Evolutionary conservation across 2,888 invertebrate genomes (phyloP), one percentile per base, ranked within the genome.

Genomic region (Agrotis ipsilon): DNA sequence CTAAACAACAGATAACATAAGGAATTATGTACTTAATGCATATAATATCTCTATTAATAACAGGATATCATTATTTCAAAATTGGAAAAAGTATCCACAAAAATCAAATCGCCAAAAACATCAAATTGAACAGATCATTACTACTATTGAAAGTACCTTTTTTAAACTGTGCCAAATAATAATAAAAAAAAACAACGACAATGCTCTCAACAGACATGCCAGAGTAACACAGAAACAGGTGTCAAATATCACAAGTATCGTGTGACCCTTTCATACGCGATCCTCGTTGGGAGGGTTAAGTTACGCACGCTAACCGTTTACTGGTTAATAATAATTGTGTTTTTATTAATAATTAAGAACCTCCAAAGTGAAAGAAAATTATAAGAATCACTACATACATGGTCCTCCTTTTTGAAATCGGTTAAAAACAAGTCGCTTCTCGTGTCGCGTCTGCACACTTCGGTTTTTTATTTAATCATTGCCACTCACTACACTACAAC

Each of bases 231-330:
- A 77, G 43, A 58, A 66, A 63, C 55, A 65, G 58, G 72, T 79
- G 67, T 80, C 75, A 49, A 69, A 54, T 78, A 52, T 58, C 80
- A 57, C 27, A 19, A 52, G 57, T 78, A 54, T 81, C 68, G 60
- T 46, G 39, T 80, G 54, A 68, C 61, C 45, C 46, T 62, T 69
- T 68, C 68, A 57, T 80, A 70, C 52, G 13, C 57, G 78, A 39
- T 52, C 60, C 54, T 21, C 62, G 57, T 69, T 58, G 59, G 13
- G 51, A 21, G 67, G 48, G 24, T 59, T 19, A 51, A 48, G 54
- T 68, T 67, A 79, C 75, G 43, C 68, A 78, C 62, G 60, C 66
- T 2, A 52, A 52, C 55, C 27, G 11, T 75, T 66, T 62, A 65
- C 55, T 11, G n/a, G 19, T 51, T 49, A 77, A 66, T 71, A 39